Percentiles rank a stretch among this genome's conserved stretches.
Evolutionary conservation across 2,888 invertebrate genomes (phyloP).

Genomic region (Brachypalpus laphriformis): DNA sequence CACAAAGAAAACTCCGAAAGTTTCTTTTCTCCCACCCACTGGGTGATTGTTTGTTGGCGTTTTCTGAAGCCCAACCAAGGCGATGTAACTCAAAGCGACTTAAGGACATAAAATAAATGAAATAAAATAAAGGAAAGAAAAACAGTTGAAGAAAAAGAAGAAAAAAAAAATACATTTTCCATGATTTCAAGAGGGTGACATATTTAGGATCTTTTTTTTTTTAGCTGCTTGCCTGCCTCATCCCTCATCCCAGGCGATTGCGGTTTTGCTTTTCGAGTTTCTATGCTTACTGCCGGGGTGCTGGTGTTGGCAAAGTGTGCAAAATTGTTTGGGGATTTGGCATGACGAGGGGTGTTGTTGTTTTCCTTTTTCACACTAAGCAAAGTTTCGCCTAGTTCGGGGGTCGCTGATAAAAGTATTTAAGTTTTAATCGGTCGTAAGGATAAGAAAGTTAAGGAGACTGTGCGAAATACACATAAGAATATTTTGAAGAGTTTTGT

Average conservation of each 20-base stretch:
- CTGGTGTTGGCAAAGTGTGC: conserved; percentile 43
- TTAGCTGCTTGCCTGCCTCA: not conserved
- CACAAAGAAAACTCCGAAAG: conserved; percentile 36
- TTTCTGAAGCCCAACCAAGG: conserved; percentile 35
- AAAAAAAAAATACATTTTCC: not conserved
- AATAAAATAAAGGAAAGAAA: conserved; percentile 16
- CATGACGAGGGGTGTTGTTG: conserved; percentile 21
- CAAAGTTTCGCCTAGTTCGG: conserved; percentile 35
- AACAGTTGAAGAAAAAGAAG: conserved; percentile 16
- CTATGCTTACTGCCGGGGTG: conserved; percentile 19
- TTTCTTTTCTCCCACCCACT: conserved; percentile 20
- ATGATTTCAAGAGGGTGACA: conserved; percentile 53
- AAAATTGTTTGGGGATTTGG: conserved; percentile 28
- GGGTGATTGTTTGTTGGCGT: not conserved
- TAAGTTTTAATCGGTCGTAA: conserved; percentile 65
- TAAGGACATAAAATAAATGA: conserved; percentile 34
- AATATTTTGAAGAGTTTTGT: not conserved
- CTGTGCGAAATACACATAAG: not conserved
- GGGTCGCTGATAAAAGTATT: conserved; percentile 53
- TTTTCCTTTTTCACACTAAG: conserved; percentile 49
- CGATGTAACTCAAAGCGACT: conserved; percentile 51
- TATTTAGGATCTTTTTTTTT: conserved; percentile 35
- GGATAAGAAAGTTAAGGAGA: conserved; percentile 29
- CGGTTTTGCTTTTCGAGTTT: conserved; percentile 38
- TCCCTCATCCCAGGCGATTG: conserved; percentile 39